These are phyloP conservation scores for Nycteola revayana DNA, from an alignment of 2,888 invertebrate genomes.

Conservation along the genomic window DNA sequence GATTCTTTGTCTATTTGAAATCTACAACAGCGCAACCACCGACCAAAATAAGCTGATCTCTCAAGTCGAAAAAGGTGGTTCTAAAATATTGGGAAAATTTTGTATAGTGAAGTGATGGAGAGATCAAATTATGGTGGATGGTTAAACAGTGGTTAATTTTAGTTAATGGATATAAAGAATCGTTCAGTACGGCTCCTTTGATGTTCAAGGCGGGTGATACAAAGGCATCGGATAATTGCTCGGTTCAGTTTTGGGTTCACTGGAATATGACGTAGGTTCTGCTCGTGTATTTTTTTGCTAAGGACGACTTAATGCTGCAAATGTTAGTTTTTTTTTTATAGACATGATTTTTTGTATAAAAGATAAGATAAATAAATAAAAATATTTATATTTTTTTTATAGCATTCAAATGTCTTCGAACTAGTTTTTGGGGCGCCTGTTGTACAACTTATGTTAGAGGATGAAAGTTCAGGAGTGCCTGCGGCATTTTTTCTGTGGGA, in stretches of 20 bases:
- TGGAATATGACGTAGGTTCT: conserved; percentile 28
- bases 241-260: conserved; percentile 43
- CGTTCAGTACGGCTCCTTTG: conserved; percentile 73
- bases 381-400: no score
- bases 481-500: no score
- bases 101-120: neutral
- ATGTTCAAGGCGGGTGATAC: conserved; percentile 56
- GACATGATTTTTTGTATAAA: no score
- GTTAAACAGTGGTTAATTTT: conserved; percentile 47
- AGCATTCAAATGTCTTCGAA: no score
- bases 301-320: no score
- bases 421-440: no score
- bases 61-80: conserved; percentile 15
- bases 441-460: no score
- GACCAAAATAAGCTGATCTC: conserved; percentile 49
- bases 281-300: no score
- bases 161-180: conserved; percentile 74
- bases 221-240: conserved; percentile 61
- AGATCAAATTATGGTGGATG: conserved; percentile 44
- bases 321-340: no score
- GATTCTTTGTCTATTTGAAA: conserved; percentile 72
- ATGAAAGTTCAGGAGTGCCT: no score
- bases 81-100: neutral
- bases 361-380: no score
- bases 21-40: conserved; percentile 31